phyloP scores from a whole-genome alignment of 2,113 vertebrate genomes.

The Burhinus oedicnemus region DNA sequence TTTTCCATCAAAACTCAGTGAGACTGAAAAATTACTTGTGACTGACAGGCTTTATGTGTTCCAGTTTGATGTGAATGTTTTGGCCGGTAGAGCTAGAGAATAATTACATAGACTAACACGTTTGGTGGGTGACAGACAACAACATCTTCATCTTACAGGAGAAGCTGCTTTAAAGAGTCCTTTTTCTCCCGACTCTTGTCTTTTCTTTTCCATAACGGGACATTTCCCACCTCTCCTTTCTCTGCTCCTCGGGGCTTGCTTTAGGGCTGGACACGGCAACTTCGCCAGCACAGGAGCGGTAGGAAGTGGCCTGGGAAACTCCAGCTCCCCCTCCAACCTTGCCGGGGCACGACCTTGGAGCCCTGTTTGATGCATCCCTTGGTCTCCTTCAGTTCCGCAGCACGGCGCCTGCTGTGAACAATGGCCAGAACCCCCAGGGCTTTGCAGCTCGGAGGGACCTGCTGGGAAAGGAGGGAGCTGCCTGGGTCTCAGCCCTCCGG shows the following conservation, averaged over 20 bases:
- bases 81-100: conserved; percentile 2
- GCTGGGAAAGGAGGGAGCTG: not conserved
- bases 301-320: not conserved
- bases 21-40: conserved; percentile 30
- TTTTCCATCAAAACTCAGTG: conserved; percentile 38
- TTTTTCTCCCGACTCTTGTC: not conserved
- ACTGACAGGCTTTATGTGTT: conserved; percentile 18
- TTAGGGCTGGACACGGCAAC: not conserved
- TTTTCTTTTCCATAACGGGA: not conserved
- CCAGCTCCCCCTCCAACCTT: not conserved
- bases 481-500: not conserved
- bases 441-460: not conserved
- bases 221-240: not conserved
- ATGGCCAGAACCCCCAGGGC: not conserved
- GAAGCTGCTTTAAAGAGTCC: not conserved
- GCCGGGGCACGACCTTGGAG: not conserved
- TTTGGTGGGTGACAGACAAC: conserved; percentile 16
- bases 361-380: not conserved
- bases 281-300: fast-evolving
- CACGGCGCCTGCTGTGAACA: not conserved
- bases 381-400: not conserved
- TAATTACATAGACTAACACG: not conserved
- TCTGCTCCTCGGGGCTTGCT: not conserved
- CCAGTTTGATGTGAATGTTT: not conserved
- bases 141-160: not conserved